phyloP scores from a whole-genome alignment of 2,113 vertebrate species.

The Eclectus roratus region DNA sequence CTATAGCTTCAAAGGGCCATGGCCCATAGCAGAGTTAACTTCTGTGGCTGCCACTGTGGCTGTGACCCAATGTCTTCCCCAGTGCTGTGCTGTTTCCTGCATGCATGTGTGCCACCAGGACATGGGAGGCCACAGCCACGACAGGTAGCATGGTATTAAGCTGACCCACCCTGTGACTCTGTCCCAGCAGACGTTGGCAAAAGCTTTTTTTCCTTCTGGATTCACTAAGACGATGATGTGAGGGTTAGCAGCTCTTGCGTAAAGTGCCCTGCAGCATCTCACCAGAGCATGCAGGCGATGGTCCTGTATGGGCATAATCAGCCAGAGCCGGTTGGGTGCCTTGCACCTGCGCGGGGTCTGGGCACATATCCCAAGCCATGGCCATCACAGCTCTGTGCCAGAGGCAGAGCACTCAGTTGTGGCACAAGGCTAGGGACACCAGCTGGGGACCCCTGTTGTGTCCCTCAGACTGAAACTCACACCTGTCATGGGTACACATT shows the following conservation, averaged over 20 bases:
- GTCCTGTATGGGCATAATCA: rapidly evolving
- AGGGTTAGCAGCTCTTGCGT: neutral
- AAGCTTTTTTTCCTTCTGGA: neutral
- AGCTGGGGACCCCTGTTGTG: neutral
- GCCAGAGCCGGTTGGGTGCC: neutral
- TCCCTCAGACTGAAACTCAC: neutral
- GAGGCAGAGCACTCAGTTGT: neutral
- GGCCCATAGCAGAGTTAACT: rapidly evolving
- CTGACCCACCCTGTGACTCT: neutral
- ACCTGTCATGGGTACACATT: neutral
- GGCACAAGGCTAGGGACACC: neutral
- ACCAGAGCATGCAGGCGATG: rapidly evolving
- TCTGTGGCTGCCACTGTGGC: neutral
- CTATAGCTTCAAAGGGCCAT: neutral
- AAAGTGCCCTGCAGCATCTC: rapidly evolving
- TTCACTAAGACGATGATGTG: neutral
- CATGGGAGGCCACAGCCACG: rapidly evolving
- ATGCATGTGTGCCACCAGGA: neutral
- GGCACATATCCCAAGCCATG: rapidly evolving
- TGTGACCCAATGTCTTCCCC: neutral
- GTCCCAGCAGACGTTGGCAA: neutral
- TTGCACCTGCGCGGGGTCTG: rapidly evolving
- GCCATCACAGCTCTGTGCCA: rapidly evolving
- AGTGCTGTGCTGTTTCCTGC: neutral
- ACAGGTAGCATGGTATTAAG: neutral